Evolutionary conservation across 2,113 vertebrate genomes (phyloP), one percentile per base, ranked within the genome.

Genomic region (Pipa parva): DNA sequence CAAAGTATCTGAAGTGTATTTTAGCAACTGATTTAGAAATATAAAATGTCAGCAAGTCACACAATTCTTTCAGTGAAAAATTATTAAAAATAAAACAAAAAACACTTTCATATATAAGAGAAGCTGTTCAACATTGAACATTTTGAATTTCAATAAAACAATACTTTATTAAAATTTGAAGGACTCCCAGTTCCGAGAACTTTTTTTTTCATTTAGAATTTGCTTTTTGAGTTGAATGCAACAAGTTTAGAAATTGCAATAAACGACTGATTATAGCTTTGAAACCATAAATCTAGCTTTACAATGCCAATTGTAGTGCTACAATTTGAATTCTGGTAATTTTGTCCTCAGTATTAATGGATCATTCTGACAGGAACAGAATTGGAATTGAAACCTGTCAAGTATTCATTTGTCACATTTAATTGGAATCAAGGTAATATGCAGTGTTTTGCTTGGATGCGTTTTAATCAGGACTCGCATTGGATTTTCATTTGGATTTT

Each of bases 401-500:
- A 68, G 36, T 22, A 3, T 78, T 80, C 60, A 75, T 84, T 79
- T 85, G 73, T 81, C 73, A 77, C 59, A 75, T 81, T 78, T 86
- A 81, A 84, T 83, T 87, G 73, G 75, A 86, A 78, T 82, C 42
- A 75, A 79, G 71, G 59, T 83, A 83, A 81, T 79, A 76, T 78
- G 49, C 55, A 68, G 42, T 63, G 72, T 80, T 78, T 83, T 82
- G 29, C 73, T 80, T 78, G 64, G 75, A 69, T 84, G 78, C 37
- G 24, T 80, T 87, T 83, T 83, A 84, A 83, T 85, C 73, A 83
- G 76, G 66, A 76, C 72, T 82, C 75, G 31, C 77, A 66, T 63
- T 81, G 59, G 63, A 72, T 77, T 81, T 80, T 77, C 39, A 77
- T 71, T 72, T 71, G 63, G 17, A 71, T 80, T 83, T 82, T 77